Evolutionary conservation across 2,113 vertebrate genomes (phyloP), one percentile per base, ranked within the genome.

Genomic region (Microtus ochrogaster): DNA sequence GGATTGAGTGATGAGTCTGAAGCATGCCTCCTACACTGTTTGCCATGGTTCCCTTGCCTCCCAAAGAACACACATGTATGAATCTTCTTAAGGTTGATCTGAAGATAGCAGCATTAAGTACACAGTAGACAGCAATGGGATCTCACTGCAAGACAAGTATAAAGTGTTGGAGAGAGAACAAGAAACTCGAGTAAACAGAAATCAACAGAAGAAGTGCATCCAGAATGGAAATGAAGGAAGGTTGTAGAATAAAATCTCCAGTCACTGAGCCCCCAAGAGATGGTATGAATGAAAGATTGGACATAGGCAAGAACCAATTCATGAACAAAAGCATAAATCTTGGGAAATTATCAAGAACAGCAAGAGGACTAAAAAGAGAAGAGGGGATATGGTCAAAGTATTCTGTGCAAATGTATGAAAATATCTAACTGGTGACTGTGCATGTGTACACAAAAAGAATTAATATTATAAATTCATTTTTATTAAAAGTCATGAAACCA

Each of bases 91-190:
- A 61, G 52, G 52, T 44, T 61, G 24, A 47, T 91, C 77, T 91
- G 39, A 55, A 79, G 55, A 96, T 65, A 89, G 2, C 16, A 70
- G 8, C 90, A 72, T 30, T 77, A 87, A 70, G 33, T 94, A 70
- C 90, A 88, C 76, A 77, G 3, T 47, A 70, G 47, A 86, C 2
- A 63, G 74, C 6, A 82, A 90, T 66, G 52, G 66, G 5, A 90
- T 58, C 14, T 82, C 26, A 87, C 70, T 76, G n/a, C 68, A 84
- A 84, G 90, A 81, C 61, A 52, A 87, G 16, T 55, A 44, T 47
- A 84, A 97, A 90, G 36, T 44, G 4, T 44, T 92, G 87, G 92
- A 92, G 65, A 95, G 76, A 95, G 21, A 7, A 72, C 82, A 19
- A 76, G 13, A 77, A 95, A 93, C 26, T 88, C 21, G 73, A 90